Base-by-base conservation (phyloP, 2,797 vertebrate species). In the Chaenodraco wilsoni region DNA sequence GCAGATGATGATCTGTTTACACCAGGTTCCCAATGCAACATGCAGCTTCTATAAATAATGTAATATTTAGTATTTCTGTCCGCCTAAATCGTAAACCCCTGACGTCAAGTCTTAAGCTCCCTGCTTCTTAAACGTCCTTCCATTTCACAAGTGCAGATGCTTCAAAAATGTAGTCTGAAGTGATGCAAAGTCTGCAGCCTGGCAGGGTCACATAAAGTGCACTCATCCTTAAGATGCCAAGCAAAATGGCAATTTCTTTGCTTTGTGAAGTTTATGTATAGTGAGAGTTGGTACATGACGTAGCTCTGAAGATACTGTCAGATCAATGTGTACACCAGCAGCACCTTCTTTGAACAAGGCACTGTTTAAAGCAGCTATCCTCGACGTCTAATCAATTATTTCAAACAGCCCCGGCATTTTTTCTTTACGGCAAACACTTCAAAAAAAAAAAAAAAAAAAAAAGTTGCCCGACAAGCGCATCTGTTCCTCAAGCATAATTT, bases 371-470 rank as follows among this genome's bases (percentile, higher is more conserved):
- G 66, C 56, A 9, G 27, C 62, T 45, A 0, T 54, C 0, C 58
- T 5, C 71, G 56, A 67, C 65, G 58, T 17, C 40, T 52, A 76
- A 81, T 84, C 65, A 72, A 69, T 87, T 81, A 41, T 76, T 84
- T 74, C 44, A 48, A 60, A 41, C 0, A 6, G 0, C 10, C 19
- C 37, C 37, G 3, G 61, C 44, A 12, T 40, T 10, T 21, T 33
- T 40, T 69, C 27, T 12, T 44, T n/a, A 49, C 51, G 17, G 33
- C 4, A 71, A 55, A 8, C 44, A 27, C 40, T 23, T 44, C 4
- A 9, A 16, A 23, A 56, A 19, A 19, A 19, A 19, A 19, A n/a
- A n/a, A 65, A 54, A 48, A 15, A 9, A 14, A 10, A 45, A 21
- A 64, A 57, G 50, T 62, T 52, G 12, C 21, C 33, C 33, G 9